phyloP scores from a whole-genome alignment of 2,797 vertebrate species.

The Chelidonichthys spinosus region DNA sequence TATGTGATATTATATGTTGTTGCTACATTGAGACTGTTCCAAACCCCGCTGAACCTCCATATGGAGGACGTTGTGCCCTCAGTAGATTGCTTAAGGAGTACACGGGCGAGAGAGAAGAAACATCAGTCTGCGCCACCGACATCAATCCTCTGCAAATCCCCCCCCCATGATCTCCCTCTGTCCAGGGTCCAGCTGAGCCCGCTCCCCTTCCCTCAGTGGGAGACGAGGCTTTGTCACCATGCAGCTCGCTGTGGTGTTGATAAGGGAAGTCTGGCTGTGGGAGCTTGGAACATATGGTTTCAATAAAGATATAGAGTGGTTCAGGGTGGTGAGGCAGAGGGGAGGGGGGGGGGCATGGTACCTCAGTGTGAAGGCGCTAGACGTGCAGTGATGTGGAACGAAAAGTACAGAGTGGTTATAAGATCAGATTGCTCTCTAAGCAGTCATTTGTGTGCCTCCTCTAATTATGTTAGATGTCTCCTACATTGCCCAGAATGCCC shows the following conservation, averaged over 20 bases:
- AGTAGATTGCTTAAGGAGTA: constrained; percentile 6
- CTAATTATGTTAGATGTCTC: background rate
- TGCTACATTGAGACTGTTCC: background rate
- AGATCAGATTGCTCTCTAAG: background rate
- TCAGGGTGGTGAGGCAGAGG: background rate
- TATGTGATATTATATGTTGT: constrained; percentile 12
- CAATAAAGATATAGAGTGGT: constrained; percentile 72
- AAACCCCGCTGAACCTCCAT: constrained; percentile 2
- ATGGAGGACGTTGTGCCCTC: constrained; percentile 8
- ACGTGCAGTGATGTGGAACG: constrained; percentile 16
- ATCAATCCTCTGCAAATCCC: constrained; percentile 36
- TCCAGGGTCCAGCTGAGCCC: constrained; percentile 67
- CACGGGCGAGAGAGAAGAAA: constrained; percentile 10
- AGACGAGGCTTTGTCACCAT: constrained; percentile 67
- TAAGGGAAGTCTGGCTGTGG: constrained; percentile 70
- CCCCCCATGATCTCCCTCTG: constrained; percentile 25
- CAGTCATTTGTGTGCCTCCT: background rate
- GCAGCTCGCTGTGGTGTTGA: constrained; percentile 71
- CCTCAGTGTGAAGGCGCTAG: constrained; percentile 18
- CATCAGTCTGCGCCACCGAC: background rate
- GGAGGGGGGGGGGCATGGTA: background rate
- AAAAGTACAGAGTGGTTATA: background rate
- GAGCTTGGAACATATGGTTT: constrained; percentile 78
- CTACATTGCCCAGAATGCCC: constrained; percentile 18
- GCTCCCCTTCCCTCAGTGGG: constrained; percentile 43